Evolutionary conservation across 2,797 vertebrate genomes (phyloP).

Genomic region (Smutsia gigantea): DNA sequence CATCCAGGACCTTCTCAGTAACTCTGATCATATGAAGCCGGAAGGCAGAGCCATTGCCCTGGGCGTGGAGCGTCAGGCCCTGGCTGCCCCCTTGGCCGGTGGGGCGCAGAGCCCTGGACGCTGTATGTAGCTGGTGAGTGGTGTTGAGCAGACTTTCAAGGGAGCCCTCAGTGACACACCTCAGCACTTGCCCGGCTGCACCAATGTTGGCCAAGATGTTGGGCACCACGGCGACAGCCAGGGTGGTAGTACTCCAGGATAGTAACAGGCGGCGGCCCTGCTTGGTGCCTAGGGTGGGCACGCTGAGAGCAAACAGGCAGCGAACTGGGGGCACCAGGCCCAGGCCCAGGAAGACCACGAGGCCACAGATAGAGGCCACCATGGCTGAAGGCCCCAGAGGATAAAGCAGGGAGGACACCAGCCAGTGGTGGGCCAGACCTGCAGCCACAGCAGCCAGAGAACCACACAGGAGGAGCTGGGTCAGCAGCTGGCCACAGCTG

Average conservation of each 20-base stretch:
- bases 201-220: constrained; percentile 91
- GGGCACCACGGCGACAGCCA: constrained; percentile 89
- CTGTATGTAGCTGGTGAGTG: constrained; percentile 85
- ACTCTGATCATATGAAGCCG: constrained; percentile 82
- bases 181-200: constrained; percentile 87
- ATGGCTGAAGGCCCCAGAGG: constrained; percentile 68
- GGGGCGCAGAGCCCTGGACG: constrained; percentile 85
- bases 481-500: constrained; percentile 84
- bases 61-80: constrained; percentile 85
- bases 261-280: constrained; percentile 93
- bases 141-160: constrained; percentile 91
- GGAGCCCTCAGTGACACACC: constrained; percentile 92
- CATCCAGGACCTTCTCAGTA: constrained; percentile 87
- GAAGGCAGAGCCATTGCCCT: constrained; percentile 87
- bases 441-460: constrained; percentile 82
- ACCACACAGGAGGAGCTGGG: constrained; percentile 89
- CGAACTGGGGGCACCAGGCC: constrained; percentile 92
- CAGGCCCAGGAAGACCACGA: constrained; percentile 86
- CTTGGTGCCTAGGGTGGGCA: constrained; percentile 92
- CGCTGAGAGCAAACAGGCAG: constrained; percentile 91
- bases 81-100: constrained; percentile 35
- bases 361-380: constrained; percentile 83
- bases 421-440: constrained; percentile 90
- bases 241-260: constrained; percentile 89
- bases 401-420: constrained; percentile 88